phyloP scores from a whole-genome alignment of 2,888 invertebrate genomes.

The Elgonia sp. region DNA sequence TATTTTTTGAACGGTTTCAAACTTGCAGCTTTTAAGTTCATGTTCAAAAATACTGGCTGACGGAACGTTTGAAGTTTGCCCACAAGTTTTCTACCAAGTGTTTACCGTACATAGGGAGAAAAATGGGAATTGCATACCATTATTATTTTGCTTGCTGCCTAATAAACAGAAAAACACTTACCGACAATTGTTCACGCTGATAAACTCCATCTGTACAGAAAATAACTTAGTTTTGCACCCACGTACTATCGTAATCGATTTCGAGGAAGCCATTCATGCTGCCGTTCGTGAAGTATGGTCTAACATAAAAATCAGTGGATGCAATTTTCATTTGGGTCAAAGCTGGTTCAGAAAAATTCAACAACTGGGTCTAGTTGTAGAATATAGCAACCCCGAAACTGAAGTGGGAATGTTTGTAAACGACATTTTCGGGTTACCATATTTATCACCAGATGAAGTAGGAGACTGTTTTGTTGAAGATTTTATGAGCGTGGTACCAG shows the following conservation, averaged over 20 bases:
- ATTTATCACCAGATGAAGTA: slow-evolving; percentile 13
- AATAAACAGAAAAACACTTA: slow-evolving; percentile 9
- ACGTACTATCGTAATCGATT: too few species aligned
- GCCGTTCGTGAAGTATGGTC: too few species aligned
- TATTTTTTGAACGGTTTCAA: too few species aligned
- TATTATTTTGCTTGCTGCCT: slow-evolving; percentile 17
- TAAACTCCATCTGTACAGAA: too few species aligned
- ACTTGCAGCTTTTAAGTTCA: too few species aligned
- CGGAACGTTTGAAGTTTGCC: slow-evolving; percentile 3
- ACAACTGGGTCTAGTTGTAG: background rate
- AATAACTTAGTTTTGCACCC: too few species aligned
- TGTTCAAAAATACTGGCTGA: background rate
- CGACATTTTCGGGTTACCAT: slow-evolving; percentile 38
- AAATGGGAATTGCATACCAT: background rate
- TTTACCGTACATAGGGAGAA: background rate
- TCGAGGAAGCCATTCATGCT: too few species aligned
- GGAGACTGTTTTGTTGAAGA: slow-evolving; percentile 32
- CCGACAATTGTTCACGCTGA: background rate
- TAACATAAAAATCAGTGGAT: too few species aligned
- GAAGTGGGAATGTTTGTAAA: slow-evolving; percentile 37
- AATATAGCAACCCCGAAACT: background rate
- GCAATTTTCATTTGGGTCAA: too few species aligned
- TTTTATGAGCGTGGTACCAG: slow-evolving; percentile 29
- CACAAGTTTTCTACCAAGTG: background rate
- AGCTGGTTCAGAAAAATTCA: slow-evolving; percentile 45